phyloP scores from a whole-genome alignment of 2,888 invertebrate species.

The Lithophane socia region DNA sequence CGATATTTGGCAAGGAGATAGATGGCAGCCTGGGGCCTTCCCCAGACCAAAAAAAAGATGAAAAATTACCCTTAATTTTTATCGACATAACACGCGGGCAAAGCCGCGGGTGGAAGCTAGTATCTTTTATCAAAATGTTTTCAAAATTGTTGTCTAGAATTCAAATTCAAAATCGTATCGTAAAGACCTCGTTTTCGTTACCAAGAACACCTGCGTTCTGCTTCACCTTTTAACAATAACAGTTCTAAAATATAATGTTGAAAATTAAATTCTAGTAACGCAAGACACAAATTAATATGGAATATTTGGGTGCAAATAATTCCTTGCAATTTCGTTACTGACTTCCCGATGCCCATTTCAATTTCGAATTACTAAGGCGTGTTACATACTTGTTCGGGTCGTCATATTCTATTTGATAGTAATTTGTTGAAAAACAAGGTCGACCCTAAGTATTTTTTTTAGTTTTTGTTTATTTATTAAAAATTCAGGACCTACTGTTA shows the following conservation, averaged over 20 bases:
- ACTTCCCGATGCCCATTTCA: slow-evolving; percentile 21
- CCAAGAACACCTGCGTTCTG: not conserved
- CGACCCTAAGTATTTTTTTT: not conserved
- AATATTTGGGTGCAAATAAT: slow-evolving; percentile 22
- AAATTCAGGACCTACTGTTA: no score
- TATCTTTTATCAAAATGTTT: not conserved
- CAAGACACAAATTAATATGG: not conserved
- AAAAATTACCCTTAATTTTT: no score
- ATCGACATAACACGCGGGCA: no score
- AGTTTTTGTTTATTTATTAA: no score
- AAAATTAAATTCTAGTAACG: slow-evolving; percentile 15
- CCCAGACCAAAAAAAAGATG: no score
- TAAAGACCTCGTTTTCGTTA: not conserved
- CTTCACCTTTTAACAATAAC: not conserved
- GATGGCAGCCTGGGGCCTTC: no score
- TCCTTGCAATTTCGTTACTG: slow-evolving; percentile 7
- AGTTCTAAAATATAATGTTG: not conserved
- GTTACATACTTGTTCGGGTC: not conserved
- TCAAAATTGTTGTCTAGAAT: not conserved
- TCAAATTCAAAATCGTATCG: not conserved
- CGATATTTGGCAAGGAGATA: no score
- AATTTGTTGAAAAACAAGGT: not conserved
- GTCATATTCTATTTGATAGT: not conserved
- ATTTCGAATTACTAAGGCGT: slow-evolving; percentile 17
- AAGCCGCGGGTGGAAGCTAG: no score